Evolutionary conservation across 2,797 vertebrate species (phyloP).

Genomic region (Onychomys arenicola): DNA sequence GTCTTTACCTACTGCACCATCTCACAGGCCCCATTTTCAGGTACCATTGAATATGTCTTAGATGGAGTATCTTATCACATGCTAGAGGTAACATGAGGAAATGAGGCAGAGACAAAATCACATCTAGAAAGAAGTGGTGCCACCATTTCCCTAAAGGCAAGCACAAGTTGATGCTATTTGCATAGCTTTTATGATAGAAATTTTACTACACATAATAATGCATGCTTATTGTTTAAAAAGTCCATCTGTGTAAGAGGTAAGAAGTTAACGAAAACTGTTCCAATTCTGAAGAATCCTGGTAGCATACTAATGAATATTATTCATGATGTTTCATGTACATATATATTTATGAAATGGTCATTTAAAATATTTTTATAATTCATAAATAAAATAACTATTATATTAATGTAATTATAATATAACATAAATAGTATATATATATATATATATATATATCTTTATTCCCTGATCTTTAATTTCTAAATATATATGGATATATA

Average conservation of each 20-base stretch:
- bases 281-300: neutral
- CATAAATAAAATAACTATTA: neutral
- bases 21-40: neutral
- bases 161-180: constrained; percentile 13
- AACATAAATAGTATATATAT: no score
- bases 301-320: neutral
- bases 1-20: neutral
- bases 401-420: neutral
- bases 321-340: neutral
- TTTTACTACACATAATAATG: neutral
- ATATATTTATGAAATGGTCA: neutral
- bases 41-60: neutral
- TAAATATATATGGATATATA: neutral
- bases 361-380: constrained; percentile 23
- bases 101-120: neutral
- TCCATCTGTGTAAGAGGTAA: neutral
- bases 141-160: constrained; percentile 16
- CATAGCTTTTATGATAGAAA: constrained; percentile 40
- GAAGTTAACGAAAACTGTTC: neutral
- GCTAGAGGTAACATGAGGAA: constrained; percentile 49
- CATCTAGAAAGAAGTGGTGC: neutral
- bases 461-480: constrained; percentile 12
- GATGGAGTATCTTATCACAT: neutral
- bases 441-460: constrained; percentile 15
- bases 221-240: neutral